Base-by-base conservation (phyloP, 2,113 vertebrate species). In the Nettapus auritus region DNA sequence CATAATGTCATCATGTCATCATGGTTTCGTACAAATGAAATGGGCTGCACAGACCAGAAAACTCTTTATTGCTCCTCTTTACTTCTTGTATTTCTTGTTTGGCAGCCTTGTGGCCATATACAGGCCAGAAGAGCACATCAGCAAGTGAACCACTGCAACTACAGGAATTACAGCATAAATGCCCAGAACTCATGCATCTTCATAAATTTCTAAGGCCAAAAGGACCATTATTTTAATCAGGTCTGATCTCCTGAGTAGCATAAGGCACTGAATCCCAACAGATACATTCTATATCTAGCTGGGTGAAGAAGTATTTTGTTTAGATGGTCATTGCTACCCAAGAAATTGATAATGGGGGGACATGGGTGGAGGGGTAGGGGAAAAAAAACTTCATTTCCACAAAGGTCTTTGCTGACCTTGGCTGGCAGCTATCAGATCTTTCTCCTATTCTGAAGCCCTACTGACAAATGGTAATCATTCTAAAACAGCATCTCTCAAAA, bases 381-480 rank as follows among this genome's bases (percentile, higher is more conserved):
- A 62, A 40, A 67, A 63, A 44, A 48, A 38, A 26, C n/a, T 74
- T 36, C 28, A 21, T 76, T 59, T 91, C n/a, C 38, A 68, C 2
- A 2, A 34, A 85, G 74, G 90, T 73, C 67, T 87, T 85, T 73
- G 29, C 31, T 82, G 89, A 85, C 81, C 86, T 94, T 63, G 59
- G 59, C 2, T 87, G 89, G 50, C 78, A 91, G 66, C 57, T 63
- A 69, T 79, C 84, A 53, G 38, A 73, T 67, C 38, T n/a, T 17
- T 1, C 44, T 89, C 36, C 74, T 36, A 9, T 87, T 48, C 53
- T 78, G 80, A 96, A 90, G 48, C 53, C 73, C 42, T 75, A 28
- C 81, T 62, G 77, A 94, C 83, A 94, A 95, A 92, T 50, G 21
- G 74, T 85, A 79, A 93, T 95, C 25, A 93, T 93, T 91, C 69